Conservation (phyloP, 1,140 invertebrate species). For the Globodera rostochiensis region DNA sequence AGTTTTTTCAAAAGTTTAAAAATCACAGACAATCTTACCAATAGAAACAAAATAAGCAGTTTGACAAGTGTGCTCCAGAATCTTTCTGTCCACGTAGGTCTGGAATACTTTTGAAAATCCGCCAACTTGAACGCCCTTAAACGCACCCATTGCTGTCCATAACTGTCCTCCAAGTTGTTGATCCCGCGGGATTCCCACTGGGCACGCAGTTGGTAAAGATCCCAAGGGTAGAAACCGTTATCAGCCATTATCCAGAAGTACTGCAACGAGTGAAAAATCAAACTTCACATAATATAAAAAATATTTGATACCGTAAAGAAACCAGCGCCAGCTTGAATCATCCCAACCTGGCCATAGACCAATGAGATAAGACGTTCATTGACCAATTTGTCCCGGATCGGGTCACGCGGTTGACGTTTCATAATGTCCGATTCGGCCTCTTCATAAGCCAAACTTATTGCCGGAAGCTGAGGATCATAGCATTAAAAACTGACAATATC, state of each 20-base stretch:
- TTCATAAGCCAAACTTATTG: conserved; percentile 97
- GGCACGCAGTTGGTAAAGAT: conserved; percentile 69
- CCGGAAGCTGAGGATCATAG: conserved; percentile 77
- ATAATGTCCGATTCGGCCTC: conserved; percentile 97
- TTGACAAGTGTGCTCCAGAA: conserved; percentile 67
- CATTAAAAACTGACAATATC: background rate
- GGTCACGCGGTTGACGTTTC: conserved; percentile 94
- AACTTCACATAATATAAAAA: background rate
- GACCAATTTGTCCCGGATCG: conserved; percentile 91
- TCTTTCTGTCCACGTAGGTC: conserved; percentile 67
- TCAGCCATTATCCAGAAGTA: conserved; percentile 72
- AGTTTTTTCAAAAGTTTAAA: background rate
- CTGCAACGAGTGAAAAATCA: conserved; percentile 65
- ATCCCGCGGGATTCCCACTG: conserved; percentile 71
- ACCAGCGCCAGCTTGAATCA: conserved; percentile 97
- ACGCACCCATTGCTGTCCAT: conserved; percentile 73
- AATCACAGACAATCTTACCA: conserved; percentile 23
- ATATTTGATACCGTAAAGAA: conserved; percentile 77
- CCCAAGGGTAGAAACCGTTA: conserved; percentile 71
- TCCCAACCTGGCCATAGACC: conserved; percentile 97
- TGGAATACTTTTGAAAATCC: conserved; percentile 39
- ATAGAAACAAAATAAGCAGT: conserved; percentile 68
- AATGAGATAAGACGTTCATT: conserved; percentile 81
- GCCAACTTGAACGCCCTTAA: background rate
- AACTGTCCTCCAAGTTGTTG: conserved; percentile 72